Percentiles rank a stretch among this genome's conserved stretches.
These are phyloP conservation scores for Ursus arctos DNA, from an alignment of 2,113 vertebrate species.

Conservation along the genomic window DNA sequence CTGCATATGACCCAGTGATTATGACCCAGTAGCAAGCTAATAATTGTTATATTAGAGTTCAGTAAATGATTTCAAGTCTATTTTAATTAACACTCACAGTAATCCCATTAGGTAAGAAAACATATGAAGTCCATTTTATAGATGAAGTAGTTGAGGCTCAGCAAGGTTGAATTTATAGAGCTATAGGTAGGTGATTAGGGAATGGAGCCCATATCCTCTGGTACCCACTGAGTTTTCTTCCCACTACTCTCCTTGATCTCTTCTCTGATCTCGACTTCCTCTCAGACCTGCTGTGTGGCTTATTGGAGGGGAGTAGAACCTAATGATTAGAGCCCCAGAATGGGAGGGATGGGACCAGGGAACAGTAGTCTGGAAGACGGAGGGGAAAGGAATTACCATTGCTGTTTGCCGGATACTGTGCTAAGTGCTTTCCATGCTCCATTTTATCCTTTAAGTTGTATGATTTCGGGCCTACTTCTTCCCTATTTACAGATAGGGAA, in stretches of 20 bases:
- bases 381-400: neutral
- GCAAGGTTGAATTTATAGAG: constrained; percentile 10
- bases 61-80: neutral
- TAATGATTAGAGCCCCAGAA: neutral
- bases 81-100: constrained; percentile 23
- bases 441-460: constrained; percentile 24
- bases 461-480: neutral
- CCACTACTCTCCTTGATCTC: neutral
- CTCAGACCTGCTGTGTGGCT: neutral
- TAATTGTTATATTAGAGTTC: constrained; percentile 41
- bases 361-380: constrained; percentile 15
- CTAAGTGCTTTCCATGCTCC: neutral
- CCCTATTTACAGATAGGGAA: constrained; percentile 10
- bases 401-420: neutral
- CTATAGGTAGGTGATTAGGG: neutral
- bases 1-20: neutral
- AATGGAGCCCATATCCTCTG: neutral
- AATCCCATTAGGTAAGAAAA: neutral
- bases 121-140: constrained; percentile 6
- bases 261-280: neutral
- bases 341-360: neutral
- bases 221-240: constrained; percentile 4
- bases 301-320: neutral
- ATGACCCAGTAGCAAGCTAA: neutral
- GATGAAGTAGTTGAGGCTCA: neutral